Conservation (phyloP, 2,888 invertebrate genomes). For the Atethmia centrago region DNA sequence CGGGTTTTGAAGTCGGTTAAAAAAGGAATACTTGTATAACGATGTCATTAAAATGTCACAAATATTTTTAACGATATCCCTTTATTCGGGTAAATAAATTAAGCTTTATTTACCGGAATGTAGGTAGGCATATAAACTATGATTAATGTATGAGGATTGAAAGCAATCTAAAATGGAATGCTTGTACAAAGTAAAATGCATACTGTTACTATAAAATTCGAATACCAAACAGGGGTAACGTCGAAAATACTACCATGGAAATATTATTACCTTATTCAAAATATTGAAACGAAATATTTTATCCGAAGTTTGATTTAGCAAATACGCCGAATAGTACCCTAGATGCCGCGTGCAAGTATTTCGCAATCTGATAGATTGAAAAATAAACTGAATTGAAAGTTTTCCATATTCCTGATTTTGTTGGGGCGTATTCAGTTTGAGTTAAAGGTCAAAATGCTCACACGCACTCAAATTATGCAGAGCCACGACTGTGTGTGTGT, state of each 20-base stretch:
- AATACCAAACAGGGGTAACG: neutral
- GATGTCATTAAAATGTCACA: neutral
- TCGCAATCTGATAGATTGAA: constrained; percentile 45
- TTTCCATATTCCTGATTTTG: constrained; percentile 36
- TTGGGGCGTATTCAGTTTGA: neutral
- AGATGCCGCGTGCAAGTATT: constrained; percentile 34
- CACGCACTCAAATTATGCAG: neutral
- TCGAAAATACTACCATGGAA: constrained; percentile 18
- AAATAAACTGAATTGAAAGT: constrained; percentile 30
- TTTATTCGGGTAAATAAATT: neutral
- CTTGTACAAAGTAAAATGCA: neutral
- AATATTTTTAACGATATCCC: neutral
- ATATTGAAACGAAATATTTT: constrained; percentile 48
- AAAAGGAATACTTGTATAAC: neutral
- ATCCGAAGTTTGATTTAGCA: constrained; percentile 35
- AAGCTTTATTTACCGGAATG: neutral
- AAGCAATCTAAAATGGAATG: neutral
- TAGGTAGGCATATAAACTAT: neutral
- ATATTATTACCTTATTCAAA: constrained; percentile 36
- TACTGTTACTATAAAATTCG: neutral
- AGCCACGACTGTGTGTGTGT: neutral
- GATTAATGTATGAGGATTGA: neutral
- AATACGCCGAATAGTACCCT: constrained; percentile 25
- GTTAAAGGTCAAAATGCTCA: neutral
- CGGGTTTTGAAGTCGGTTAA: too few species aligned